These are phyloP conservation scores for Nymphalis urticae DNA, from an alignment of 2,888 invertebrate species.

Conservation along the genomic window DNA sequence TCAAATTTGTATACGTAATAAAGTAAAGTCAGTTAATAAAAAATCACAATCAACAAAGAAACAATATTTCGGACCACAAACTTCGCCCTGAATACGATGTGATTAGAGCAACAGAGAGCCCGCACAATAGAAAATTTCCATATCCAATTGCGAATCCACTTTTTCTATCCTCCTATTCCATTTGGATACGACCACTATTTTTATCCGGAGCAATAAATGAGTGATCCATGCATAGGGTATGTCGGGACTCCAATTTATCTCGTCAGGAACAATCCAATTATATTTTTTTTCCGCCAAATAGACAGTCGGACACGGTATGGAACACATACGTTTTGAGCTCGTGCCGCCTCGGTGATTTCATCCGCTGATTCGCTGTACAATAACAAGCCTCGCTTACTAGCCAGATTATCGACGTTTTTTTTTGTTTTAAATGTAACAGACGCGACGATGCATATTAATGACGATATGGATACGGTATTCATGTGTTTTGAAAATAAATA, in stretches of 20 bases:
- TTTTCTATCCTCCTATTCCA: conserved; percentile 32
- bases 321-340: conserved; percentile 54
- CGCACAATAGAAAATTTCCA: conserved; percentile 36
- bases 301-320: conserved; percentile 53
- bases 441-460: not conserved
- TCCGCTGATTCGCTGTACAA: conserved; percentile 45
- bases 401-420: conserved; percentile 22
- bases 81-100: conserved; percentile 16
- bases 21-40: no score
- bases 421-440: conserved; percentile 10
- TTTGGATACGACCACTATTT: conserved; percentile 45
- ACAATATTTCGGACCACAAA: conserved; percentile 18
- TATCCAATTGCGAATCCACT: conserved; percentile 35
- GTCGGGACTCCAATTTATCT: conserved; percentile 64
- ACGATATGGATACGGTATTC: not conserved
- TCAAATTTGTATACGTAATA: no score
- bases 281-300: conserved; percentile 68
- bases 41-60: not conserved
- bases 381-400: conserved; percentile 30
- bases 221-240: conserved; percentile 52
- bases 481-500: not conserved
- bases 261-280: conserved; percentile 73
- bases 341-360: conserved; percentile 50
- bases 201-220: conserved; percentile 52
- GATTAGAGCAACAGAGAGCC: conserved; percentile 32